Evolutionary conservation across 1,140 invertebrate genomes (phyloP).

Genomic region (Neomicropteryx cornuta): DNA sequence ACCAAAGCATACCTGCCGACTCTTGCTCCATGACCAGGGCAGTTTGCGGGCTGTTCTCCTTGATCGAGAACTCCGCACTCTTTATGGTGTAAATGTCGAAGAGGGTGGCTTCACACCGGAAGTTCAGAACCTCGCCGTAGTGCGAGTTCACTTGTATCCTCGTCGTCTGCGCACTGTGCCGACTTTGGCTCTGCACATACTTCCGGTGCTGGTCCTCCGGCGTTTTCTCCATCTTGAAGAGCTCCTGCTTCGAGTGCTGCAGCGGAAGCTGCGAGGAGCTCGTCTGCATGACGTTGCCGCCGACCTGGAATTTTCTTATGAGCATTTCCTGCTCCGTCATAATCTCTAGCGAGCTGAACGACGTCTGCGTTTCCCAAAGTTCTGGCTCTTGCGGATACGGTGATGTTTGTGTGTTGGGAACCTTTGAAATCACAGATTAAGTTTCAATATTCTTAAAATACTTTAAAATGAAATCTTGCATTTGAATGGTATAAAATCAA

Average conservation of each 20-base stretch:
- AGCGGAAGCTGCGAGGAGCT: constrained; percentile 14
- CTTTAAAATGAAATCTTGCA: no score
- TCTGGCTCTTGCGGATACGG: constrained; percentile 10
- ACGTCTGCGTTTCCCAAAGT: constrained; percentile 11
- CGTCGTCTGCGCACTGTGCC: constrained; percentile 11
- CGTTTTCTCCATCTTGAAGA: constrained; percentile 4
- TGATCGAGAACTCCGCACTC: constrained; percentile 12
- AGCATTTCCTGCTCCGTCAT: constrained; percentile 12
- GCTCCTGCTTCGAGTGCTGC: constrained; percentile 11
- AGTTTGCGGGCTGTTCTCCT: constrained; percentile 13
- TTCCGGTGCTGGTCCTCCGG: constrained; percentile 3
- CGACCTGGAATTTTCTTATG: constrained; percentile 12
- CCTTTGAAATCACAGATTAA: constrained; percentile 3
- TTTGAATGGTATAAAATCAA: no score
- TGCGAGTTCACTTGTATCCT: constrained; percentile 10
- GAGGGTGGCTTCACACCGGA: constrained; percentile 13
- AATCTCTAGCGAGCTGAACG: constrained; percentile 13
- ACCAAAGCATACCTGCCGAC: constrained; percentile 12
- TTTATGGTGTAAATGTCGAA: constrained; percentile 13
- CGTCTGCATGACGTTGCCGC: constrained; percentile 13
- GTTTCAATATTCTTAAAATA: no score
- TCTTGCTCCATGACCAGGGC: constrained; percentile 15
- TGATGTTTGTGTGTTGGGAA: constrained; percentile 11
- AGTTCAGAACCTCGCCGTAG: constrained; percentile 7
- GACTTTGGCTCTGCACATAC: constrained; percentile 8